Evolutionary conservation across 2,797 vertebrate genomes (phyloP).

Genomic region (Buphagus erythrorhynchus): DNA sequence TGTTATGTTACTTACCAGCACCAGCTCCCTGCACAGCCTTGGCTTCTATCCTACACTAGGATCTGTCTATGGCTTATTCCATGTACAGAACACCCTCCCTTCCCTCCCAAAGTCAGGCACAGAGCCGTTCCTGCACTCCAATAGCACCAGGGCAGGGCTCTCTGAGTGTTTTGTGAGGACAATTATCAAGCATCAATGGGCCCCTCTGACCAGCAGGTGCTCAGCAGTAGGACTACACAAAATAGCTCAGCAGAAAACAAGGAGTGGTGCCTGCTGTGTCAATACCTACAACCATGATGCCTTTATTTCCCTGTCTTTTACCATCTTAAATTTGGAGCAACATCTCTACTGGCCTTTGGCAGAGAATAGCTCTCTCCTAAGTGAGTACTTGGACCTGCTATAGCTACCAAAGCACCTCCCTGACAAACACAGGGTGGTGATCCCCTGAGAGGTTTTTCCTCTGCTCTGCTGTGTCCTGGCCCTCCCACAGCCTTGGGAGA

Average conservation of each 20-base stretch:
- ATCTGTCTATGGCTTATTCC: neutral
- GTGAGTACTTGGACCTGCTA: neutral
- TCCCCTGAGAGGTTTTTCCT: neutral
- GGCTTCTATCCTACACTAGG: neutral
- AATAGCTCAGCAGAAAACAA: neutral
- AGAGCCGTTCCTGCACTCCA: neutral
- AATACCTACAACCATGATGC: neutral
- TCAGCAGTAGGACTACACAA: neutral
- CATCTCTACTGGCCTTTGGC: neutral
- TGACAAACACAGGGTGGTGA: rapidly evolving
- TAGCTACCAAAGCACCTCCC: neutral
- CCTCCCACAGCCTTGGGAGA: neutral
- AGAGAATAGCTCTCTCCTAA: neutral
- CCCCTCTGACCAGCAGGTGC: neutral
- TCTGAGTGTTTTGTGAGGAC: neutral
- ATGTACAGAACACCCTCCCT: neutral
- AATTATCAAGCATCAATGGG: neutral
- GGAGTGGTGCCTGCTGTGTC: neutral
- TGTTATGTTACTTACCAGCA: neutral
- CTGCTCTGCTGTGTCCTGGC: neutral
- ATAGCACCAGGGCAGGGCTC: neutral
- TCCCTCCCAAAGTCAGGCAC: neutral
- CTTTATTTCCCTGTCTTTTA: neutral
- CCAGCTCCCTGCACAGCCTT: neutral
- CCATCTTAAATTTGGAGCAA: neutral